These are phyloP conservation scores for Acanthacorydalis orientalis DNA, from an alignment of 2,888 invertebrate species.

Conservation along the genomic window DNA sequence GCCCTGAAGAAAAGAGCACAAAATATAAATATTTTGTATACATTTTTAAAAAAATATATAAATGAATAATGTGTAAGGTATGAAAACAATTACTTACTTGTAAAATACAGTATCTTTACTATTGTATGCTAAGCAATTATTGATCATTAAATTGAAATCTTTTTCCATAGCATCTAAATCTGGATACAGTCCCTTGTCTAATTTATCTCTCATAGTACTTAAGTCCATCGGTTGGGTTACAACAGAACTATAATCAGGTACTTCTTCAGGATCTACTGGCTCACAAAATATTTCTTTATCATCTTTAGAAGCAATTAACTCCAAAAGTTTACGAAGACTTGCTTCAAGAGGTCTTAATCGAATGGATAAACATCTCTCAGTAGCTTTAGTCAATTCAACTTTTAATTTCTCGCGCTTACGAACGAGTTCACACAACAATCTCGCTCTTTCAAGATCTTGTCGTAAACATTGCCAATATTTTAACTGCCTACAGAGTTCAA, in stretches of 20 bases:
- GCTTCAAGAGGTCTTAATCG: slow-evolving; percentile 69
- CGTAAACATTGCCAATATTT: slow-evolving; percentile 89
- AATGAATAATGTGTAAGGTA: neutral
- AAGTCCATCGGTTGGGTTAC: slow-evolving; percentile 81
- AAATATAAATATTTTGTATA: no score
- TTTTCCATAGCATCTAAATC: slow-evolving; percentile 63
- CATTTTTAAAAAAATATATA: neutral
- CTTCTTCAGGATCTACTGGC: slow-evolving; percentile 77
- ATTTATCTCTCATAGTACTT: slow-evolving; percentile 67
- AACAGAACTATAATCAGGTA: slow-evolving; percentile 78
- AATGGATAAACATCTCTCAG: slow-evolving; percentile 65
- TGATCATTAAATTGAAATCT: slow-evolving; percentile 92
- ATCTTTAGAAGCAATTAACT: slow-evolving; percentile 63
- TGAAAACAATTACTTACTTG: slow-evolving; percentile 35
- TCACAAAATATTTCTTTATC: slow-evolving; percentile 78
- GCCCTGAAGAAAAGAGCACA: slow-evolving; percentile 32
- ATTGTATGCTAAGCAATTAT: slow-evolving; percentile 90
- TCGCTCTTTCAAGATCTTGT: slow-evolving; percentile 84
- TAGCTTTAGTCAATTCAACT: slow-evolving; percentile 56
- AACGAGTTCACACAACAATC: slow-evolving; percentile 84
- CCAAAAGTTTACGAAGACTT: slow-evolving; percentile 58
- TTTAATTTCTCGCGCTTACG: slow-evolving; percentile 92
- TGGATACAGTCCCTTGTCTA: slow-evolving; percentile 49
- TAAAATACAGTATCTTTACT: slow-evolving; percentile 91
- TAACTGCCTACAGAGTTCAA: slow-evolving; percentile 67